These are phyloP conservation scores for Hylia prasina DNA, from an alignment of 2,113 vertebrate genomes.

Conservation along the genomic window DNA sequence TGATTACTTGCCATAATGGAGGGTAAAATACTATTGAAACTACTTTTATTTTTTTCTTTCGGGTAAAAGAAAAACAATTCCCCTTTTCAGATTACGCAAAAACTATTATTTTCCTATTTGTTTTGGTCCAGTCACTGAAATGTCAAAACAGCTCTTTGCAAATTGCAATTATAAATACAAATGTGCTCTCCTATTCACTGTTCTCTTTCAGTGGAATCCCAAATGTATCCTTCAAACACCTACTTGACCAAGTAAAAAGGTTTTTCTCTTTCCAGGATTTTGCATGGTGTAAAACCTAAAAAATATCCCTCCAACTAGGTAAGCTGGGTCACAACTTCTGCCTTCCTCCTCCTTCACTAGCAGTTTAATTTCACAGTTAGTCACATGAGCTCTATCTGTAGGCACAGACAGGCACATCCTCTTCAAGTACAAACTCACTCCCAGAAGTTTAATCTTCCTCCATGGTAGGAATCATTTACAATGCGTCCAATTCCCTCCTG, in stretches of 20 bases:
- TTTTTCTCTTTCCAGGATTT: not conserved
- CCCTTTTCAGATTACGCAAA: not conserved
- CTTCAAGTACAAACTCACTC: constrained; percentile 79
- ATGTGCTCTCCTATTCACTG: not conserved
- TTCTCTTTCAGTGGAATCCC: not conserved
- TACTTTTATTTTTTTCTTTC: not conserved
- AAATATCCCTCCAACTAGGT: not conserved
- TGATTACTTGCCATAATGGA: not conserved
- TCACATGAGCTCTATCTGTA: not conserved
- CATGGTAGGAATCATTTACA: constrained; percentile 77
- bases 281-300: not conserved
- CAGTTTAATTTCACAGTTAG: not conserved
- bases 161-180: not conserved
- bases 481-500: constrained; percentile 77
- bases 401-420: not conserved
- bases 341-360: not conserved
- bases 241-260: not conserved
- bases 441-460: constrained; percentile 85
- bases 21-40: not conserved
- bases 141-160: not conserved
- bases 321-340: not conserved
- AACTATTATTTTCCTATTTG: not conserved
- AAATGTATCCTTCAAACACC: not conserved
- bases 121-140: not conserved
- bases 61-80: not conserved